Percentiles rank a stretch among this genome's conserved stretches.
These are phyloP conservation scores for Julus scandinavius DNA, from an alignment of 2,888 invertebrate genomes.

Conservation along the genomic window DNA sequence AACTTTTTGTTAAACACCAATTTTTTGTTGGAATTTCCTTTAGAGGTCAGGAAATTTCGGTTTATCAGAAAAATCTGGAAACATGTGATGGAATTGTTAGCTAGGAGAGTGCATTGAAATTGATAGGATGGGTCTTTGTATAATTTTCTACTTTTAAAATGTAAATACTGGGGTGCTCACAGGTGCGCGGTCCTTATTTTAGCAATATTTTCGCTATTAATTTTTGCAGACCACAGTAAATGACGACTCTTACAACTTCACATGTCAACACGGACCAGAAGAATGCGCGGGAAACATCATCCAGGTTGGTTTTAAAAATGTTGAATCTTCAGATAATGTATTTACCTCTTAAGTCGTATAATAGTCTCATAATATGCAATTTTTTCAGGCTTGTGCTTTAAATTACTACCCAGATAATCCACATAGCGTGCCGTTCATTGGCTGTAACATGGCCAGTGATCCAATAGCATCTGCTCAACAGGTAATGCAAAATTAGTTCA, in stretches of 20 bases:
- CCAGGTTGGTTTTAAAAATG: constrained; percentile 44
- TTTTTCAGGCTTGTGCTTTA: constrained; percentile 69
- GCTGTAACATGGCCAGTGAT: constrained; percentile 72
- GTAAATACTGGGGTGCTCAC: no score
- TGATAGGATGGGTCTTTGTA: no score
- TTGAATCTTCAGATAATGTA: background rate
- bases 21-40: no score
- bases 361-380: background rate
- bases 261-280: constrained; percentile 77
- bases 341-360: background rate
- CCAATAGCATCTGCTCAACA: constrained; percentile 54
- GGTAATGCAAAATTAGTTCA: background rate
- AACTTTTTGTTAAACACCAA: no score
- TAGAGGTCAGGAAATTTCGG: no score
- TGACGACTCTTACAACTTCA: constrained; percentile 67
- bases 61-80: no score
- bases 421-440: constrained; percentile 69
- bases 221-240: background rate
- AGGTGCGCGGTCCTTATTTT: background rate
- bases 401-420: constrained; percentile 64
- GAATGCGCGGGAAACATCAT: constrained; percentile 82
- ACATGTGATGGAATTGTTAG: no score
- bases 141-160: no score
- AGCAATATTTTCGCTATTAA: constrained; percentile 21
- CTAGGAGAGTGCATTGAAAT: no score